A percentile compares a stretch with the other conserved stretches of the same genome.
phyloP scores from a whole-genome alignment of 2,797 vertebrate species.

The Centropyge bicolor region DNA sequence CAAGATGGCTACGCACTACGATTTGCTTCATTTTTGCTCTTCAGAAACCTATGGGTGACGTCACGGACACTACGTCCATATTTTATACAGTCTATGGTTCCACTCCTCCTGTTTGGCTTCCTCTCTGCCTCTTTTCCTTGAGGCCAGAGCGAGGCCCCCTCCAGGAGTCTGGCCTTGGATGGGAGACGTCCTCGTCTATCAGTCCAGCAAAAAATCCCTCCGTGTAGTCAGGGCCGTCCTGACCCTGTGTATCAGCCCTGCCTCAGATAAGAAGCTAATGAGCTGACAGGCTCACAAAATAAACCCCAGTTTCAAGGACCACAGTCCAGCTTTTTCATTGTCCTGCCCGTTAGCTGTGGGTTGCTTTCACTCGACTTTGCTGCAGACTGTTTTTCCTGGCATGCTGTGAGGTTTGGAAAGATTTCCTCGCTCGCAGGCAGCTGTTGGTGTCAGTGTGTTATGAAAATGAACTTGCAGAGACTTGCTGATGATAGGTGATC shows the following conservation, averaged over 20 bases:
- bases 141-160: constrained; percentile 49
- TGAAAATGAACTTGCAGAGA: constrained; percentile 11
- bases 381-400: neutral
- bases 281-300: constrained; percentile 47
- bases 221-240: constrained; percentile 57
- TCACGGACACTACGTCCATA: too few species aligned
- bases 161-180: constrained; percentile 47
- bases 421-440: constrained; percentile 5
- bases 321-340: neutral
- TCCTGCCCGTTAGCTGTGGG: neutral
- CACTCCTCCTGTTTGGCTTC: constrained; percentile 58
- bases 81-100: too few species aligned
- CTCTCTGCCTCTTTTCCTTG: constrained; percentile 35
- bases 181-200: constrained; percentile 53
- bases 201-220: constrained; percentile 39
- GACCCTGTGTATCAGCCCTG: constrained; percentile 57
- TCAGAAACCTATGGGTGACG: too few species aligned
- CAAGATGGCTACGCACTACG: too few species aligned
- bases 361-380: neutral
- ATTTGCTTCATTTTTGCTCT: too few species aligned
- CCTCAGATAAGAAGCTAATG: constrained; percentile 67
- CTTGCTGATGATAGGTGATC: constrained; percentile 2
- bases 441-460: neutral
- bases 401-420: neutral
- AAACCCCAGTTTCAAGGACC: constrained; percentile 31